phyloP scores from a whole-genome alignment of 1,140 invertebrate species.

The Neoseiulus cucumeris region DNA sequence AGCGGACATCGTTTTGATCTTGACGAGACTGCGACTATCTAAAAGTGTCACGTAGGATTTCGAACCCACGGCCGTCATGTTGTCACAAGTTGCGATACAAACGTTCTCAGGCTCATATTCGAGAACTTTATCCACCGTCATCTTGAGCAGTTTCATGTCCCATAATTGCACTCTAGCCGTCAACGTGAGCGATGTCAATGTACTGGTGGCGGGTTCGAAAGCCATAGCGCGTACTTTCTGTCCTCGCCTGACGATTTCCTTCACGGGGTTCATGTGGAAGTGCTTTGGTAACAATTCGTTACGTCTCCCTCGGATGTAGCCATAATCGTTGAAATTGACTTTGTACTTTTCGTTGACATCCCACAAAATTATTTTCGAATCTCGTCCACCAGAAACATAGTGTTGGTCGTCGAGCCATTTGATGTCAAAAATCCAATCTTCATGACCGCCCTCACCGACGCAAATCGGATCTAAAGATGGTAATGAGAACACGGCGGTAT shows the following conservation, averaged over 20 bases:
- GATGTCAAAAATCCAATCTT: constrained; percentile 86
- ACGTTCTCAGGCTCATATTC: constrained; percentile 51
- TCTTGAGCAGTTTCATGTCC: constrained; percentile 59
- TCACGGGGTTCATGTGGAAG: constrained; percentile 42
- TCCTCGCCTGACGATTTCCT: constrained; percentile 37
- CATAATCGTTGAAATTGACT: constrained; percentile 14
- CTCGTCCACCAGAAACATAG: constrained; percentile 63
- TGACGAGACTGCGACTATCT: constrained; percentile 63
- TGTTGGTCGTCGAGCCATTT: constrained; percentile 91
- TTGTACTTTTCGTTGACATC: constrained; percentile 25
- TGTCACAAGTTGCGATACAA: constrained; percentile 60
- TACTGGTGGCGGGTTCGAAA: constrained; percentile 49
- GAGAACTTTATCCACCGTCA: constrained; percentile 25
- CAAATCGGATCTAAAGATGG: constrained; percentile 82
- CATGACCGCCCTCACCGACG: constrained; percentile 74
- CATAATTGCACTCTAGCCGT: constrained; percentile 79
- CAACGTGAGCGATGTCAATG: constrained; percentile 72
- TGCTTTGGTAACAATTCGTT: constrained; percentile 15
- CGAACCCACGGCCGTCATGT: constrained; percentile 72
- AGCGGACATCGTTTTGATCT: constrained; percentile 37
- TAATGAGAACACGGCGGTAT: constrained; percentile 74
- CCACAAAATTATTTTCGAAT: constrained; percentile 42
- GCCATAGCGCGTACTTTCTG: constrained; percentile 62
- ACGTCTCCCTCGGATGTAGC: constrained; percentile 16
- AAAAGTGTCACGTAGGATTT: constrained; percentile 72